These are phyloP conservation scores for Tetrapedia diversipes DNA, from an alignment of 2,888 invertebrate species.

Conservation along the genomic window DNA sequence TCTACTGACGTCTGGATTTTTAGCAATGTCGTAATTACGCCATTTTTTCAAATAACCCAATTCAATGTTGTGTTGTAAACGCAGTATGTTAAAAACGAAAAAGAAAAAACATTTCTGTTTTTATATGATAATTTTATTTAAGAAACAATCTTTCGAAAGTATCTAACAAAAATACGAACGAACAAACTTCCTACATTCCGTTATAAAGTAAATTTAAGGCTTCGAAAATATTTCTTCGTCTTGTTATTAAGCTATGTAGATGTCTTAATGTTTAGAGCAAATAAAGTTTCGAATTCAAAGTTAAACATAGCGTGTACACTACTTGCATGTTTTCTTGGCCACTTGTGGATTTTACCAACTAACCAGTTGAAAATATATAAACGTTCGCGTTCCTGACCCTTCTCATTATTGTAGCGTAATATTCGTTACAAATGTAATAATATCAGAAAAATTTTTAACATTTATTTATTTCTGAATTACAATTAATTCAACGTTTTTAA, in stretches of 20 bases:
- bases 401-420: slow-evolving; percentile 8
- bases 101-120: background rate
- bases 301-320: background rate
- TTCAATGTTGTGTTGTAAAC: background rate
- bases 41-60: background rate
- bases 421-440: slow-evolving; percentile 8
- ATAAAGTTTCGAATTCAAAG: background rate
- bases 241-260: background rate
- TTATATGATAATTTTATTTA: background rate
- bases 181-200: background rate
- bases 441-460: too few relatives aligned
- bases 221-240: background rate
- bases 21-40: background rate
- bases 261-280: background rate
- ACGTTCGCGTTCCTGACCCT: slow-evolving; percentile 23
- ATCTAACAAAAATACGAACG: background rate
- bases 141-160: slow-evolving; percentile 3
- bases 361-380: slow-evolving; percentile 50
- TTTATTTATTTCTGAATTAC: too few relatives aligned
- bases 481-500: too few relatives aligned
- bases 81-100: background rate
- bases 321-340: slow-evolving; percentile 60
- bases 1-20: slow-evolving; percentile 2
- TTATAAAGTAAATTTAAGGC: background rate
- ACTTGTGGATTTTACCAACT: slow-evolving; percentile 70